Evolutionary conservation across 2,888 invertebrate genomes (phyloP), one percentile per base, ranked within the genome.

Genomic region (Erebia aethiops): DNA sequence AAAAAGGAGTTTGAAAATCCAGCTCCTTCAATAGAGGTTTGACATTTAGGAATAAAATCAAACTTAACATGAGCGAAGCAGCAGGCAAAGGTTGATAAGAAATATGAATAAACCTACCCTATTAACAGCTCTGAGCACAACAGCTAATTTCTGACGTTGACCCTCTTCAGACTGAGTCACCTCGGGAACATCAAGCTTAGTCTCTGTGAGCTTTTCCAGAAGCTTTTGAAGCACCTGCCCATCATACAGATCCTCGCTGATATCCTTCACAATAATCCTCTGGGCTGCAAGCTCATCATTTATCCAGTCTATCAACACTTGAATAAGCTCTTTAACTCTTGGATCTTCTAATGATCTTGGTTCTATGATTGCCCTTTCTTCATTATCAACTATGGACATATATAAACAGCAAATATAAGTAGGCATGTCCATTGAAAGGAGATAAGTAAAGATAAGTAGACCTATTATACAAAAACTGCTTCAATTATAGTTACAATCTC

Each of bases 161-260:
- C 98, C 98, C 87, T 98, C 98, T 88, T 99, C 99, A 0, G 98
- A 98, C 87, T 99, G 99, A 0, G 99, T 99, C 1, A 99, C 99
- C 94, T 99, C 99, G 0, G 99, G 98, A 4, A 99, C 98, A 90
- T 99, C 99, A 62, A 99, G 92, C 88, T 98, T 97, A 66, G 96
- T 96, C 26, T 96, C 96, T 0, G 98, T 97, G 62, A 99, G 91
- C 86, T 98, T 98, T 87, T 99, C 98, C 80, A 96, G 89, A 1
- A 96, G 86, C 81, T 96, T 96, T 79, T 96, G 96, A 61, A 96
- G 85, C 7, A 92, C 91, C 93, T 99, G 99, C 0, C 99, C 99
- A 94, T 99, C 99, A 89, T 98, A 99, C 77, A 99, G 94, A 92
- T 99, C 99, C 88, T 99, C 99, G 77, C 98, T 98, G 62, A 99